A percentile compares a stretch with the other conserved stretches of the same genome.
Evolutionary conservation across 2,113 vertebrate genomes (phyloP).

Genomic region (Boulengeromyrus knoepffleri): DNA sequence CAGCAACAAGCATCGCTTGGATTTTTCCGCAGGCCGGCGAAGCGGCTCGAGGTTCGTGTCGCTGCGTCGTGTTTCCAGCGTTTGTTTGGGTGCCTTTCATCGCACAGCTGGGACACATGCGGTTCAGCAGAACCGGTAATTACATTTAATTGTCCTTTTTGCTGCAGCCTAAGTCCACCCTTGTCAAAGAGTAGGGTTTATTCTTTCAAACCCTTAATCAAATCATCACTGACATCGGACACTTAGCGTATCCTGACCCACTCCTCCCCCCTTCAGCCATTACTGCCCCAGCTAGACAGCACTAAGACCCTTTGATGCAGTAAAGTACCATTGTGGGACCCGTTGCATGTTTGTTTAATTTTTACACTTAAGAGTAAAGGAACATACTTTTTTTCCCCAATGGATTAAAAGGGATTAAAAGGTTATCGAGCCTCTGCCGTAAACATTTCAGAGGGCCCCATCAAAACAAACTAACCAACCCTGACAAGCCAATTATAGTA

Average conservation of each 20-base stretch:
- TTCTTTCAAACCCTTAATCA: constrained; percentile 5
- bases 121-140: neutral
- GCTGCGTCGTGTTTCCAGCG: neutral
- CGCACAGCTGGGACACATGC: neutral
- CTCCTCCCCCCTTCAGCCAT: too few species aligned
- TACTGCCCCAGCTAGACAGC: neutral
- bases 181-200: neutral
- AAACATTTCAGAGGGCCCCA: neutral
- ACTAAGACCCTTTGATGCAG: neutral
- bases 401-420: neutral
- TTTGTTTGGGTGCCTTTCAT: neutral
- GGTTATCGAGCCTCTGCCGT: neutral
- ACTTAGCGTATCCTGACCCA: neutral
- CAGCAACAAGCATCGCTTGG: neutral
- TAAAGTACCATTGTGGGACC: neutral
- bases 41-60: neutral
- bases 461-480: neutral
- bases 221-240: neutral
- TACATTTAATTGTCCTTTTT: neutral
- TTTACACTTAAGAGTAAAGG: neutral
- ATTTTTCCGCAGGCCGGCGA: neutral
- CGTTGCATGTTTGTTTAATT: neutral
- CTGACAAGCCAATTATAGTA: neutral
- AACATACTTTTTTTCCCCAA: neutral
- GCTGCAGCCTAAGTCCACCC: neutral